Percentiles rank a stretch among this genome's conserved stretches.
Conservation (phyloP, 2,113 vertebrate species). For the Cephalopterus ornatus region DNA sequence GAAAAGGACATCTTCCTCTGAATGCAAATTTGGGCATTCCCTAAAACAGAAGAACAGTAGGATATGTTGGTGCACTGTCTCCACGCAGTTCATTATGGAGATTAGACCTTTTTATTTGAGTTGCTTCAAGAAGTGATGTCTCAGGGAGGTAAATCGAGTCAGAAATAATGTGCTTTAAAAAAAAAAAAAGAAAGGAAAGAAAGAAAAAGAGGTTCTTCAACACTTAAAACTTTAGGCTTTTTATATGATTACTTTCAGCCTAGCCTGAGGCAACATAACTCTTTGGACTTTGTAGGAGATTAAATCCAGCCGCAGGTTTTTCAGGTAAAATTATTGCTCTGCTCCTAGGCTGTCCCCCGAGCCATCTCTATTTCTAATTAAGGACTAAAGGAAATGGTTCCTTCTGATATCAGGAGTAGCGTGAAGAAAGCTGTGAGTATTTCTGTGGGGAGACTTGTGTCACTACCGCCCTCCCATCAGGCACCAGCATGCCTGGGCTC, state of each 20-base stretch:
- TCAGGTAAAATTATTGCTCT: conserved; percentile 46
- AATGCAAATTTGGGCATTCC: neutral
- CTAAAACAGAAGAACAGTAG: neutral
- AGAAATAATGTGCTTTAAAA: neutral
- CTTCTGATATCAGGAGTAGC: neutral
- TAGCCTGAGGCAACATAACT: conserved; percentile 22
- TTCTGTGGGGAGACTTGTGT: neutral
- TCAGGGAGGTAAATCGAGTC: neutral
- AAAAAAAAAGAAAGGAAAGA: neutral
- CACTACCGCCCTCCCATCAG: rapidly evolving
- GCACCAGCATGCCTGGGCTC: rapidly evolving
- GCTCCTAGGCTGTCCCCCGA: conserved; percentile 13
- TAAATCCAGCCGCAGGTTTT: conserved; percentile 31
- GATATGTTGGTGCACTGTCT: neutral
- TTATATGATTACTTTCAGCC: conserved; percentile 12
- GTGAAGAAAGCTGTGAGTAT: neutral
- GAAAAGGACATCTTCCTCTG: neutral
- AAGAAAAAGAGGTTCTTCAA: neutral
- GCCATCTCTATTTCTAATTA: conserved; percentile 42
- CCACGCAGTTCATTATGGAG: neutral
- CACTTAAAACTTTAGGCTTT: neutral
- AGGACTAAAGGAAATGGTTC: neutral
- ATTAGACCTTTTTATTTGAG: neutral
- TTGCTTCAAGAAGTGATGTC: neutral
- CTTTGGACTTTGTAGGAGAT: conserved; percentile 38